Conservation (phyloP, 2,113 vertebrate species). For the Chunga burmeisteri region DNA sequence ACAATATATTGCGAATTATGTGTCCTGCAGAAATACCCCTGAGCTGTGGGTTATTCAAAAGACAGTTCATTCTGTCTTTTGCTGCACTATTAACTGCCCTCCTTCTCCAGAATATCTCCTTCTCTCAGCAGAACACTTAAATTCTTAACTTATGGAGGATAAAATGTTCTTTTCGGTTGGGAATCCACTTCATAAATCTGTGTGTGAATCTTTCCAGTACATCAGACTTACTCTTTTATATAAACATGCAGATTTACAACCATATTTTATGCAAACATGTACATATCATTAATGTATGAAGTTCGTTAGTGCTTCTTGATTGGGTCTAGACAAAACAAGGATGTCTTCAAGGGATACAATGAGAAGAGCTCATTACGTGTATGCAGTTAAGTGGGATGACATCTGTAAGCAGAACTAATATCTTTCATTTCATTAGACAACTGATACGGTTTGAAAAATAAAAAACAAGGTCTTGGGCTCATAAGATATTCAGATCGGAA, state of each 20-base stretch:
- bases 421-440: conserved; percentile 1
- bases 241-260: not conserved
- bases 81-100: not conserved
- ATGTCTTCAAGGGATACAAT: not conserved
- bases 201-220: not conserved
- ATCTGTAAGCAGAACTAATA: not conserved
- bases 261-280: conserved; percentile 3
- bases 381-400: not conserved
- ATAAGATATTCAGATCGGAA: not conserved
- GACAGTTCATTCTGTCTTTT: not conserved
- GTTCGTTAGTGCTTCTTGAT: conserved; percentile 23
- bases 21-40: not conserved
- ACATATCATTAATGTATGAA: not conserved
- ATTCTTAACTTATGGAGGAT: not conserved
- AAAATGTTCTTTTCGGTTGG: not conserved
- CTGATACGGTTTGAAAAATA: not conserved
- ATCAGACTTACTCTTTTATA: not conserved
- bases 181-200: not conserved
- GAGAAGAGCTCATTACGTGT: not conserved
- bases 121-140: not conserved
- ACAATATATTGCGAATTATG: not conserved
- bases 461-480: not conserved
- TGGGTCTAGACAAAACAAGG: conserved; percentile 48
- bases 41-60: not conserved
- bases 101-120: not conserved